phyloP scores from a whole-genome alignment of 2,888 invertebrate genomes.

The Pachymerium ferrugineum region DNA sequence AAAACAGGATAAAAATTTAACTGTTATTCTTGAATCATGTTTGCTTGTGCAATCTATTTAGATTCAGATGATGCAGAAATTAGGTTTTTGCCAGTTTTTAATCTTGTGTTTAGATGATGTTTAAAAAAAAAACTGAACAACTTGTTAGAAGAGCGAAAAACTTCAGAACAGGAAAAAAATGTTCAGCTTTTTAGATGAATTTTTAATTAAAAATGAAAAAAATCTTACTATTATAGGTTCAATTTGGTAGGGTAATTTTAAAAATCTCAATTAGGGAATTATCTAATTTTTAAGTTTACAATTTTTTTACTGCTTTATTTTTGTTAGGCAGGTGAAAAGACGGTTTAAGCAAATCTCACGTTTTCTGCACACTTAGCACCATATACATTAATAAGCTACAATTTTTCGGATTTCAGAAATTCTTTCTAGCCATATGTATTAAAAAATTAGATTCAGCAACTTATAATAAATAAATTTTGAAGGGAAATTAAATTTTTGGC shows the following conservation, averaged over 20 bases:
- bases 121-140: neutral
- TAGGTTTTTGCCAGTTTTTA: neutral
- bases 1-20: neutral
- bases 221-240: too few species aligned
- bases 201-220: neutral
- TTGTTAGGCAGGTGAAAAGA: neutral
- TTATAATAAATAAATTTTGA: neutral
- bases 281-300: neutral
- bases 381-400: neutral
- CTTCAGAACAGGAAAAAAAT: neutral
- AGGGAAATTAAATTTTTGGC: neutral
- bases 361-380: neutral
- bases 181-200: too few species aligned
- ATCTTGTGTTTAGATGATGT: neutral
- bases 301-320: neutral
- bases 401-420: neutral
- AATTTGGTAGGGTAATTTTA: too few species aligned
- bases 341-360: neutral
- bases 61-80: neutral
- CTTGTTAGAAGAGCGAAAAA: neutral
- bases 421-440: neutral
- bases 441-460: neutral
- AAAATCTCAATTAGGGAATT: neutral
- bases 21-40: slow-evolving; percentile 4
- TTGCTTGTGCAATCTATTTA: slow-evolving; percentile 8